These are phyloP conservation scores for Nebria salina DNA, from an alignment of 2,888 invertebrate species.

Conservation along the genomic window DNA sequence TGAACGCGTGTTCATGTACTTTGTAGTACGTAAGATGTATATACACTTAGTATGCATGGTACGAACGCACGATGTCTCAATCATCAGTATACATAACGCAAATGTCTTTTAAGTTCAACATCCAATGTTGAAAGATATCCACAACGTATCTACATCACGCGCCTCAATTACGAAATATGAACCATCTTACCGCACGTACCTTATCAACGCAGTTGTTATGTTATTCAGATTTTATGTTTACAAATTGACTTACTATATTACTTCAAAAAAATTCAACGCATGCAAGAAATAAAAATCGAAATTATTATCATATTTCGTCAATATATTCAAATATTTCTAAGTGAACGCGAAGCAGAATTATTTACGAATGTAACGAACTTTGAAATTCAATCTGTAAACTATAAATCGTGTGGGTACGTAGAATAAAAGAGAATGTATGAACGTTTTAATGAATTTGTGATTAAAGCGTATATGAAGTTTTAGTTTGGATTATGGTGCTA, in stretches of 20 bases:
- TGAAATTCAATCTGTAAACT: no score
- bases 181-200: neutral
- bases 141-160: neutral
- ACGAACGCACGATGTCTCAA: conserved; percentile 5
- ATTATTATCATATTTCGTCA: no score
- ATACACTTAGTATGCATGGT: conserved; percentile 13
- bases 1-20: no score
- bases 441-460: no score
- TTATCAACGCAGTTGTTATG: neutral
- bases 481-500: no score
- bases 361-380: no score
- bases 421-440: no score
- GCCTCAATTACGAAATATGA: neutral
- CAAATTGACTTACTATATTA: neutral
- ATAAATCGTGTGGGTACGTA: no score
- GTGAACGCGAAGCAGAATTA: no score
- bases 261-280: no score
- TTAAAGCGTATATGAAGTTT: no score
- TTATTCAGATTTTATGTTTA: neutral
- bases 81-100: conserved; percentile 22
- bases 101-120: conserved; percentile 12
- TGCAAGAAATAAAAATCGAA: neutral
- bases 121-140: neutral
- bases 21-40: neutral
- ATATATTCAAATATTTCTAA: no score